These are phyloP conservation scores for Tenthredo distinguenda DNA, from an alignment of 2,888 invertebrate genomes.

Conservation along the genomic window DNA sequence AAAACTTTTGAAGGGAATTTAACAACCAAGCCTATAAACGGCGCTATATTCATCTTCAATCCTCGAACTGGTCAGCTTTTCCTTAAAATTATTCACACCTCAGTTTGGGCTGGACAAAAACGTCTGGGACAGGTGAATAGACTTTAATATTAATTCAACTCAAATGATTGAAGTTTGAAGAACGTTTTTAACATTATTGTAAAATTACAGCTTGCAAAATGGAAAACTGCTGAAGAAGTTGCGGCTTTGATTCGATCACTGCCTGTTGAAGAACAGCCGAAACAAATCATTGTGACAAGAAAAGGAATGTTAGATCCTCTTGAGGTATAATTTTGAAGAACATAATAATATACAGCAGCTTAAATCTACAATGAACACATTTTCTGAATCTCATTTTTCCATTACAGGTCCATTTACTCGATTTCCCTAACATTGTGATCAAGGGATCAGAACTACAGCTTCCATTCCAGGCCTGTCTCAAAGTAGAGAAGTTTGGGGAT, in stretches of 20 bases:
- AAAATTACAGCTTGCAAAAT: slow-evolving; percentile 92
- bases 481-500: slow-evolving; percentile 99
- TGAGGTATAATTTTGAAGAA: slow-evolving; percentile 80
- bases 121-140: slow-evolving; percentile 93
- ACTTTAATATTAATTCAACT: background rate
- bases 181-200: background rate
- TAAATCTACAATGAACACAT: background rate
- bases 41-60: slow-evolving; percentile 99
- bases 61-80: slow-evolving; percentile 99
- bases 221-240: slow-evolving; percentile 99
- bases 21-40: slow-evolving; percentile 99
- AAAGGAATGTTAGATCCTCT: slow-evolving; percentile 99
- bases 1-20: slow-evolving; percentile 99
- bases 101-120: slow-evolving; percentile 99
- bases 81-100: slow-evolving; percentile 99
- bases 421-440: slow-evolving; percentile 99
- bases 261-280: slow-evolving; percentile 99
- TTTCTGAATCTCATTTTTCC: slow-evolving; percentile 20
- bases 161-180: slow-evolving; percentile 28
- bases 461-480: slow-evolving; percentile 99
- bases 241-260: slow-evolving; percentile 99
- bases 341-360: background rate
- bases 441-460: slow-evolving; percentile 99
- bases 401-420: slow-evolving; percentile 93
- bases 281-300: slow-evolving; percentile 99